These are phyloP conservation scores for Caenorhabditis drosophilae DNA, from an alignment of 2,888 invertebrate genomes.

Conservation along the genomic window DNA sequence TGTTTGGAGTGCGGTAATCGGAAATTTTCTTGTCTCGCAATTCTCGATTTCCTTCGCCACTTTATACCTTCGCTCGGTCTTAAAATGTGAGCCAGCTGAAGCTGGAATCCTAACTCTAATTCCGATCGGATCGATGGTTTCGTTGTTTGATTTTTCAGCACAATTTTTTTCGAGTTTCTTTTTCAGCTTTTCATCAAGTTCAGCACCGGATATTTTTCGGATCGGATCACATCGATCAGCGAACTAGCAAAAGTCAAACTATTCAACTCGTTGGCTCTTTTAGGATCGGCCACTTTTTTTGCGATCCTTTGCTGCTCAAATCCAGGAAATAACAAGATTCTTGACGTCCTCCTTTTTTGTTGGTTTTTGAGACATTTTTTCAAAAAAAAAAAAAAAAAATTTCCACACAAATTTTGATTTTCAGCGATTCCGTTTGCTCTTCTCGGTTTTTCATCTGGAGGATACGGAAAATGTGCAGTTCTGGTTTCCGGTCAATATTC, in stretches of 20 bases:
- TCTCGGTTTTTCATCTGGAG: slow-evolving; percentile 59
- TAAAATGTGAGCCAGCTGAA: slow-evolving; percentile 34
- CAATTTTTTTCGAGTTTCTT: no score
- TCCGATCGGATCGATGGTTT: slow-evolving; percentile 40
- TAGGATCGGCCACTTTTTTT: slow-evolving; percentile 56
- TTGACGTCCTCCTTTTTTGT: slow-evolving; percentile 44
- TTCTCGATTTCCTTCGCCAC: slow-evolving; percentile 44
- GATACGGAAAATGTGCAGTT: slow-evolving; percentile 54
- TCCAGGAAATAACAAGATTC: slow-evolving; percentile 34
- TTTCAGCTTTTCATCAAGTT: no score
- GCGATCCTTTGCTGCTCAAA: slow-evolving; percentile 37
- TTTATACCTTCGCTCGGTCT: slow-evolving; percentile 43
- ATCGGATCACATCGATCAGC: slow-evolving; percentile 44
- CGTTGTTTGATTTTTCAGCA: no score
- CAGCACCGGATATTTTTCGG: slow-evolving; percentile 47
- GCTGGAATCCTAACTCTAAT: slow-evolving; percentile 45
- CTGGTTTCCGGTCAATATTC: slow-evolving; percentile 54
- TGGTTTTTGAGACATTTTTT: no score
- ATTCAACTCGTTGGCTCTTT: slow-evolving; percentile 58
- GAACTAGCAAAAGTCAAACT: slow-evolving; percentile 51
- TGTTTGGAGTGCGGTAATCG: slow-evolving; percentile 52
- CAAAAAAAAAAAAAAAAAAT: no score
- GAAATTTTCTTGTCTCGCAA: slow-evolving; percentile 51
- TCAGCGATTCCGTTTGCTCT: slow-evolving; percentile 48
- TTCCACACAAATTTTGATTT: slow-evolving; percentile 3